Base-by-base conservation (phyloP, 2,888 invertebrate genomes). In the Ichneumoninae sp. region DNA sequence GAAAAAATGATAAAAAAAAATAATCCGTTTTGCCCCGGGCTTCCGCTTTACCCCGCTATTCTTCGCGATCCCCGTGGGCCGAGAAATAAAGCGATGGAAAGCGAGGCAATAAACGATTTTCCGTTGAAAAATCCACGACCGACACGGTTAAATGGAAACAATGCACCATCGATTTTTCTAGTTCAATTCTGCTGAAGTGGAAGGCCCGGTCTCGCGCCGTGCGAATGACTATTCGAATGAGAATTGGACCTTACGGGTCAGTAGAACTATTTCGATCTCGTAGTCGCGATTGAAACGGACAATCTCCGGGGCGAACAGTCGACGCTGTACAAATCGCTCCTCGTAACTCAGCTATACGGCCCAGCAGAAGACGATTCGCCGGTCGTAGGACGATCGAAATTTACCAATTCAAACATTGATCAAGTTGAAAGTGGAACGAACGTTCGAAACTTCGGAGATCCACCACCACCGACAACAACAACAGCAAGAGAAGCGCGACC, bases 391-490 rank as follows among this genome's bases (percentile, higher is more conserved):
- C 47, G 62, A 57, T 50, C 86, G 86, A 88, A 89, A 89, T 87
- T 88, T 86, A 82, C 78, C 86, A 87, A 89, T 89, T 89, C 89
- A 85, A 88, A 16, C 87, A 89, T 91, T 89, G 90, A 91, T 91
- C 89, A 89, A 89, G 81, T 77, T 70, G 82, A 82, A 66, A 82
- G 66, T 65, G 65, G 65, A 87, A 86, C 79, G 60, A 71, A 81
- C 86, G 84, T 87, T 19, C 13, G 2, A 36, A 36, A 50, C 44
- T 47, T 3, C 16, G 16, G 44, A 47, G 44, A 47, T 16, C 16
- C 16, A 1, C 3, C 16, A 16, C 3, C 16, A 47, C 13, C 13
- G 16, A 47, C 44, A 47, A 13, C 16, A 47, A 47, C 44, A 60
- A 16, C 33, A 19, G 19, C 19, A 16, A 30, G 33, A 30, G 26